Conservation (phyloP, 2,113 vertebrate species). For the Cnemophilus loriae region DNA sequence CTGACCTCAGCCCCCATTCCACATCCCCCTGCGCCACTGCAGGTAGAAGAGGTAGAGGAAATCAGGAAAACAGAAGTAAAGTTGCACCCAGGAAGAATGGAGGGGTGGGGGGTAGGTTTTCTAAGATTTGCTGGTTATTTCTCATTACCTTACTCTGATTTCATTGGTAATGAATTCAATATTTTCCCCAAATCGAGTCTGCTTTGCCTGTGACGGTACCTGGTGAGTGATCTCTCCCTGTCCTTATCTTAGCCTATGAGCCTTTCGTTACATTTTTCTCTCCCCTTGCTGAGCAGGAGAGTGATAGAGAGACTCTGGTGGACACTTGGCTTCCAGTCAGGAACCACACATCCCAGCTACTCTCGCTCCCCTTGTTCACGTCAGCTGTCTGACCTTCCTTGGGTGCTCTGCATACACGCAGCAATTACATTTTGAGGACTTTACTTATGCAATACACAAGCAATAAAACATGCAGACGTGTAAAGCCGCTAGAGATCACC, state of each 20-base stretch:
- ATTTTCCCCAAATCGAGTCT: accelerated
- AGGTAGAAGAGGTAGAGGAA: background rate
- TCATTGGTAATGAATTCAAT: background rate
- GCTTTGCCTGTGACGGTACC: background rate
- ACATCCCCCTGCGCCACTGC: background rate
- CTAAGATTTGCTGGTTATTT: background rate
- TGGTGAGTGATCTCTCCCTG: background rate
- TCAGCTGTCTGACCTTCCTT: background rate
- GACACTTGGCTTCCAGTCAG: background rate
- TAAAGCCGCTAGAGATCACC: background rate
- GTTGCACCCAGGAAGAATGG: background rate
- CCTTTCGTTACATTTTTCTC: background rate
- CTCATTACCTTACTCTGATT: background rate
- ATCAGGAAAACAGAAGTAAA: background rate
- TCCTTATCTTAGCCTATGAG: background rate
- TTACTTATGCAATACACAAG: background rate
- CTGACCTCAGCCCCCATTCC: background rate
- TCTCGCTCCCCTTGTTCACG: accelerated
- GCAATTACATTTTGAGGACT: background rate
- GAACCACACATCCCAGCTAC: background rate
- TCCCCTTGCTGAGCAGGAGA: background rate
- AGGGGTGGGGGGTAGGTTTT: background rate
- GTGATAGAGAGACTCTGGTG: background rate
- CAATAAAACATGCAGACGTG: accelerated
- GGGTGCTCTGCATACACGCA: accelerated